Evolutionary conservation across 37 sponge, comb jelly and placozoan species (phyloP).

Genomic region (Agelas oroides): DNA sequence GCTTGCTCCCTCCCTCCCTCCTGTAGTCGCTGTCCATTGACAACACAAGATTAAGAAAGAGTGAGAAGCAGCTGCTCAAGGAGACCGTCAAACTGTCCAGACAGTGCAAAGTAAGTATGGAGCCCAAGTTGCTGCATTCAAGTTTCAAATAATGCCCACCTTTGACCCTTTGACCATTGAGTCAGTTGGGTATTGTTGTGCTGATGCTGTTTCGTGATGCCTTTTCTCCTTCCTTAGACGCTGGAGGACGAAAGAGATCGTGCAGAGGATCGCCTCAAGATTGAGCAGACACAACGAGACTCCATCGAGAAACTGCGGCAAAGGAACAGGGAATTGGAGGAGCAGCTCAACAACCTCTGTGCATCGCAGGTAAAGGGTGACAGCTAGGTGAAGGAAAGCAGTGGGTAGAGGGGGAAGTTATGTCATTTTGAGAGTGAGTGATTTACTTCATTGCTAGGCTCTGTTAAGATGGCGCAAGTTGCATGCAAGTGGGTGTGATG

Average conservation of each 20-base stretch:
- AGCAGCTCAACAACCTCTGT: slow-evolving; percentile 65
- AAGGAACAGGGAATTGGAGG: slow-evolving; percentile 81
- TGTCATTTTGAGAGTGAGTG: too few relatives aligned
- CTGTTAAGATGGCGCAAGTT: too few relatives aligned
- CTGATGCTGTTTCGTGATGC: too few relatives aligned
- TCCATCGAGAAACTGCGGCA: slow-evolving; percentile 81
- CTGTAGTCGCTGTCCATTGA: slow-evolving; percentile 63
- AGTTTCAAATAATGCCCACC: too few relatives aligned
- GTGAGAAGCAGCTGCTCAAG: slow-evolving; percentile 77
- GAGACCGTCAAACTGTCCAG: slow-evolving; percentile 59
- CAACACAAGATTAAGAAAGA: slow-evolving; percentile 54
- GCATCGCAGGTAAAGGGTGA: slow-evolving; percentile 55
- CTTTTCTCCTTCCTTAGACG: slow-evolving; percentile 15
- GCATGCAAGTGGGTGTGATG: too few relatives aligned
- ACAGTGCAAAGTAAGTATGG: slow-evolving; percentile 57
- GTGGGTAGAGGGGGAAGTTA: too few relatives aligned
- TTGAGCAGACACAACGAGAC: slow-evolving; percentile 84
- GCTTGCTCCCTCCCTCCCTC: neutral
- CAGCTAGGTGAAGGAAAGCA: too few relatives aligned
- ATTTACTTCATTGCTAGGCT: too few relatives aligned
- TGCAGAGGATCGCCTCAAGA: slow-evolving; percentile 78
- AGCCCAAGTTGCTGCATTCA: too few relatives aligned
- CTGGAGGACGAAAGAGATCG: slow-evolving; percentile 74
- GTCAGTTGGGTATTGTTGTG: too few relatives aligned
- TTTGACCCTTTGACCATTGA: too few relatives aligned